A percentile compares a stretch with the other conserved stretches of the same genome.
Evolutionary conservation across 2,888 invertebrate genomes (phyloP).

Genomic region (Callyntrura guangdongensis): DNA sequence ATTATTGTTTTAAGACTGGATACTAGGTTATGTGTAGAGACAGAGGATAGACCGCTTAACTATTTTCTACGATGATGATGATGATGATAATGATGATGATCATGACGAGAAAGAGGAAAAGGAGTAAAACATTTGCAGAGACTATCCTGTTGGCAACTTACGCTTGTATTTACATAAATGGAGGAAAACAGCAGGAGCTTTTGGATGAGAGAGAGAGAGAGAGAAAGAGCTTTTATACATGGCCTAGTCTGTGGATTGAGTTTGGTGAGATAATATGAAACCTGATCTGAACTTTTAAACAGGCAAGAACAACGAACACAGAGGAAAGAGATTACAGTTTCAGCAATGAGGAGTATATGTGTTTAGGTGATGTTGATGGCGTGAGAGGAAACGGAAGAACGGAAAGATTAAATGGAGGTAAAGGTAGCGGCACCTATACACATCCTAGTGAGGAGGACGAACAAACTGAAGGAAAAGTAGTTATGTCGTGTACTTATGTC

Average conservation of each 20-base stretch:
- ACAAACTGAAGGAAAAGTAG: background rate
- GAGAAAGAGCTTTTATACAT: background rate
- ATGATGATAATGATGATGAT: background rate
- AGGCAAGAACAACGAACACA: conserved; percentile 21
- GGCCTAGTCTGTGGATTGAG: background rate
- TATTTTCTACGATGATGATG: conserved; percentile 40
- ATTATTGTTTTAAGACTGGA: conserved; percentile 1
- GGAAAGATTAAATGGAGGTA: conserved; percentile 37
- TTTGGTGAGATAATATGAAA: conserved; percentile 27
- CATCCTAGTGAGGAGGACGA: conserved; percentile 13
- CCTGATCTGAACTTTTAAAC: conserved; percentile 37
- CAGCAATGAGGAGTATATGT: too few relatives aligned
- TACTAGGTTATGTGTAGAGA: background rate
- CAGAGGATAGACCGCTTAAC: conserved; percentile 14
- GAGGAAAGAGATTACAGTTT: conserved; percentile 10
- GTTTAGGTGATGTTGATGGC: background rate
- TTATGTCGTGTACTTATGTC: conserved; percentile 13
- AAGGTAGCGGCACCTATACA: too few relatives aligned
- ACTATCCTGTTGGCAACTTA: conserved; percentile 3
- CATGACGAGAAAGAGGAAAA: too few relatives aligned
- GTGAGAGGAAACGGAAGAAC: conserved; percentile 51
- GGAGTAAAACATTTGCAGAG: too few relatives aligned
- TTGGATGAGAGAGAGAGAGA: background rate
- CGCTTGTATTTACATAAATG: conserved; percentile 20
- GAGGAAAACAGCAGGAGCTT: too few relatives aligned